Base-by-base conservation (phyloP, 2,888 invertebrate species). In the Itoplectis maculator region DNA sequence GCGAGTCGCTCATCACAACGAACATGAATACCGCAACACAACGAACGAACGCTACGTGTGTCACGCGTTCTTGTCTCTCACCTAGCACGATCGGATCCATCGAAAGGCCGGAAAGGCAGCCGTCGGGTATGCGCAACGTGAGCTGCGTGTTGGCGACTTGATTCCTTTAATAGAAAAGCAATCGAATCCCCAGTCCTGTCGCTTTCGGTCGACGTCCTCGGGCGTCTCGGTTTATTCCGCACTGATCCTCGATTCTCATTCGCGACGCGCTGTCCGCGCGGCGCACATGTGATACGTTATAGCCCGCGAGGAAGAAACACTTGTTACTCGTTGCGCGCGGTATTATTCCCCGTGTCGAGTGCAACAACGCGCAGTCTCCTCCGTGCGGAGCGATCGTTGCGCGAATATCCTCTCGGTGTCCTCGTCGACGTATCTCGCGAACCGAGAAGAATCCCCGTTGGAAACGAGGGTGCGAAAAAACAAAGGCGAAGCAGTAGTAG, bases 61-160 rank as follows among this genome's bases (percentile, higher is more conserved):
- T 5, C 29, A 2, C 29, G 29, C 29, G 29, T 29, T 29, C 29
- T 54, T 4, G 13, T 54, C 13, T 68, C 91, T 92, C 85, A 92
- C 92, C 92, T 84, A 91, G 83, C 82, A 90, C 89, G 81, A 90
- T 89, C 54, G 92, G 88, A 88, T 92, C 91, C 92, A 92, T 92
- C 83, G 87, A 74, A 84, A 88, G 85, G 84, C 76, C 84, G 84
- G 81, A 84, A 77, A 79, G 63, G 72, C 84, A 84, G 87, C 88
- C 90, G 90, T 88, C 89, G 89, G 88, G 82, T 82, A 84, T 73
- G 51, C 65, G 56, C 69, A 79, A 75, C 45, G 51, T 75, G 35
- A 75, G 59, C 69, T 61, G 74, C 78, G 78, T 78, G 66, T 75
- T 74, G 59, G 77, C 49, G 68, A 72, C 68, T 77, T 75, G 61